phyloP scores from a whole-genome alignment of 1,140 invertebrate genomes.

The Drosophila quadrilineata region DNA sequence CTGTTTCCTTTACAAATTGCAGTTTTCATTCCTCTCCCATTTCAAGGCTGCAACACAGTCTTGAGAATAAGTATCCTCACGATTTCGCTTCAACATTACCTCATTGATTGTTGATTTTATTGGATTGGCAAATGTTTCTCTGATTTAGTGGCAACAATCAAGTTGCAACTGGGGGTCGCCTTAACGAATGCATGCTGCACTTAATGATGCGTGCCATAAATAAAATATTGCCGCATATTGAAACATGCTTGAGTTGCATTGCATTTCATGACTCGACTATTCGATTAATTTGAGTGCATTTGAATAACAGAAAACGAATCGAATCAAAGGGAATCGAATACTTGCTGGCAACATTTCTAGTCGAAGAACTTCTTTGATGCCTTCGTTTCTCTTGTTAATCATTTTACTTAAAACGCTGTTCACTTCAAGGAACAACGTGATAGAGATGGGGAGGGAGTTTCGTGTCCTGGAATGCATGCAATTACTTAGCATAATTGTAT shows the following conservation, averaged over 20 bases:
- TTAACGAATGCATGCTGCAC: neutral
- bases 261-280: neutral
- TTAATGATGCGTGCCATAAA: neutral
- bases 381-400: conserved; percentile 22
- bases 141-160: no score
- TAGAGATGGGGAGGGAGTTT: conserved; percentile 10
- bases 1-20: no score
- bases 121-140: no score
- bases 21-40: no score
- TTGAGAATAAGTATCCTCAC: no score
- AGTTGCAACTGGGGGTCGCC: neutral
- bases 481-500: conserved; percentile 69
- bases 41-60: no score
- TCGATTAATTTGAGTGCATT: conserved; percentile 29
- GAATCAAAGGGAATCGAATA: no score
- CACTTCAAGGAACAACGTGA: conserved; percentile 34
- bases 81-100: no score
- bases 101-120: no score
- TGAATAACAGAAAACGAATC: conserved; percentile 18
- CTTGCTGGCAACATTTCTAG: no score
- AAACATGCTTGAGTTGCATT: neutral
- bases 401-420: conserved; percentile 8
- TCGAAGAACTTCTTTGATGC: no score
- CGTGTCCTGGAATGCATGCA: neutral
- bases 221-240: neutral